Evolutionary conservation across 2,797 vertebrate species (phyloP).

Genomic region (Rhinogobio ventralis): DNA sequence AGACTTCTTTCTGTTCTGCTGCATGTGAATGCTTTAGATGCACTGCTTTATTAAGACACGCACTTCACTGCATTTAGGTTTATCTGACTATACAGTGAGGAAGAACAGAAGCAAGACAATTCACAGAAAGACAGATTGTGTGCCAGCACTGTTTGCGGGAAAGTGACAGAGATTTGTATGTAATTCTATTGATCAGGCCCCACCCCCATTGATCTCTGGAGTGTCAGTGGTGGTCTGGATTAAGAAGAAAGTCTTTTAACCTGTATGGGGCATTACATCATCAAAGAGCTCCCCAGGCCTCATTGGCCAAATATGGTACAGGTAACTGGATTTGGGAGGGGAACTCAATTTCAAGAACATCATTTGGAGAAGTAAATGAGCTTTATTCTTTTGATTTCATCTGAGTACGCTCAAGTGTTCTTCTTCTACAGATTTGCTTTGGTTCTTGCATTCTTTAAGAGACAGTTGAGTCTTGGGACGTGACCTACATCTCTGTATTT

Average conservation of each 20-base stretch:
- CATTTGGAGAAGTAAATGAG: slow-evolving; percentile 65
- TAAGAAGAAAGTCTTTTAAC: slow-evolving; percentile 70
- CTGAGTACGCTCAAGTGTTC: slow-evolving; percentile 44
- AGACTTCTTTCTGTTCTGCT: background rate
- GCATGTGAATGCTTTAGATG: background rate
- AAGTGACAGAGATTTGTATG: slow-evolving; percentile 71
- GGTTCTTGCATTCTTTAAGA: background rate
- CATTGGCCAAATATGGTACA: slow-evolving; percentile 62
- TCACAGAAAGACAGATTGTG: slow-evolving; percentile 59
- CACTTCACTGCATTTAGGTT: slow-evolving; percentile 14
- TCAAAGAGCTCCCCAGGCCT: slow-evolving; percentile 63
- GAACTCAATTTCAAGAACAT: slow-evolving; percentile 66
- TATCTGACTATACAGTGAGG: slow-evolving; percentile 9
- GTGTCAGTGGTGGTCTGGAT: slow-evolving; percentile 67
- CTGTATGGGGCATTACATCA: slow-evolving; percentile 67
- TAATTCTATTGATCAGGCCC: slow-evolving; percentile 71
- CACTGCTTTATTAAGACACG: background rate
- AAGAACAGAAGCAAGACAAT: slow-evolving; percentile 35
- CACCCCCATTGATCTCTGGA: slow-evolving; percentile 67
- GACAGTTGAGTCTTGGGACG: background rate
- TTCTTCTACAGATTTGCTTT: slow-evolving; percentile 53
- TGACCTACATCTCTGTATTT: background rate
- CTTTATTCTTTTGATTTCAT: slow-evolving; percentile 63
- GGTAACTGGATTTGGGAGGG: slow-evolving; percentile 65
- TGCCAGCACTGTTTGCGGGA: slow-evolving; percentile 64